Evolutionary conservation across 1,140 invertebrate genomes (phyloP).

Genomic region (Lepidurus arcticus): DNA sequence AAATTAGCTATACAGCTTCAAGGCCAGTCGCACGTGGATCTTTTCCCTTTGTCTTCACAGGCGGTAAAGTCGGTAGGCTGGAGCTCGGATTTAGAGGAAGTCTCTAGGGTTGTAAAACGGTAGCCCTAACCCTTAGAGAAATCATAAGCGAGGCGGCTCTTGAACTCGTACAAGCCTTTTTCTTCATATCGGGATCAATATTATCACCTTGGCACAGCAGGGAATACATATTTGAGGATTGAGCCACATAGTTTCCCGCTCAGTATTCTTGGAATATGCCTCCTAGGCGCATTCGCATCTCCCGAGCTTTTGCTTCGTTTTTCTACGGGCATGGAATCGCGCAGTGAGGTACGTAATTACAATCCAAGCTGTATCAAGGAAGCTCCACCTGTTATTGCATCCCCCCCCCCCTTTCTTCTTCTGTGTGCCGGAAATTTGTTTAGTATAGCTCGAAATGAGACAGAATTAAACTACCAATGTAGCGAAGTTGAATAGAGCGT

Average conservation of each 20-base stretch:
- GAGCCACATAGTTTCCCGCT: neutral
- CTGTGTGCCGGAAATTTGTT: neutral
- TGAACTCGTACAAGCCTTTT: neutral
- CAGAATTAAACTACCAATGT: neutral
- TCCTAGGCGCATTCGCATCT: neutral
- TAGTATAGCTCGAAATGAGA: neutral
- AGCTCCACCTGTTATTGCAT: neutral
- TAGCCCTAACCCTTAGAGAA: slow-evolving; percentile 5
- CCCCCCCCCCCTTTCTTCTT: too few species aligned
- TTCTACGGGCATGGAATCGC: neutral
- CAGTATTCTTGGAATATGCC: neutral
- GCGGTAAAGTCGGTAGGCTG: too few species aligned
- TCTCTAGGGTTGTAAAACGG: neutral
- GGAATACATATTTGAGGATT: neutral
- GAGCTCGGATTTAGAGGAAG: neutral
- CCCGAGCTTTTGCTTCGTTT: neutral
- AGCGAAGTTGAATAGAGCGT: neutral
- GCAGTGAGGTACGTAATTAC: neutral
- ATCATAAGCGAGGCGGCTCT: neutral
- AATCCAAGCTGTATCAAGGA: neutral
- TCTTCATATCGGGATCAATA: neutral
- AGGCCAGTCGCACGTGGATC: too few species aligned
- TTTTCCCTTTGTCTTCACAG: too few species aligned
- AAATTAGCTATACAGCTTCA: too few species aligned
- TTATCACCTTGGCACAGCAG: slow-evolving; percentile 10